Evolutionary conservation across 2,113 vertebrate genomes (phyloP).

Genomic region (Hoplias malabaricus): DNA sequence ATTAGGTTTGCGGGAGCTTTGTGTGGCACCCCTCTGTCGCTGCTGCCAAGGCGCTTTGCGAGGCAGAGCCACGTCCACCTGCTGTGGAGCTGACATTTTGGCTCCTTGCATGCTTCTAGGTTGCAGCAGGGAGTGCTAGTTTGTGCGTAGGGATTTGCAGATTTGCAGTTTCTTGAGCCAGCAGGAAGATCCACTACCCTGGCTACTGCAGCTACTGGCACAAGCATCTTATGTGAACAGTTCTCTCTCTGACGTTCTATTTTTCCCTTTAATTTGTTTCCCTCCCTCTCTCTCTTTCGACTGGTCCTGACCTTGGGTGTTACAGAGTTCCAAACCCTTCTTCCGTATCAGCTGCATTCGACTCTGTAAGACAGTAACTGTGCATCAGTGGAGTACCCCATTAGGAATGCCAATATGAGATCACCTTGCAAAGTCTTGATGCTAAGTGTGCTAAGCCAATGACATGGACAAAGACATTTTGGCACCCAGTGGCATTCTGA

Average conservation of each 20-base stretch:
- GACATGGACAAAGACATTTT: not conserved
- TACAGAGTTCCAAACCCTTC: not conserved
- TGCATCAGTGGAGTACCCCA: slow-evolving; percentile 47
- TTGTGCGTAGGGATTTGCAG: slow-evolving; percentile 41
- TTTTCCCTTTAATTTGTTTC: slow-evolving; percentile 14
- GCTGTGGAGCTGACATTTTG: slow-evolving; percentile 66
- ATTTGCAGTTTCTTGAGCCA: slow-evolving; percentile 57
- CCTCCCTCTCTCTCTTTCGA: not conserved
- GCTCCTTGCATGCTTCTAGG: slow-evolving; percentile 53
- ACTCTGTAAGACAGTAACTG: slow-evolving; percentile 47
- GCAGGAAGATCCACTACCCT: slow-evolving; percentile 16
- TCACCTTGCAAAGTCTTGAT: slow-evolving; percentile 27
- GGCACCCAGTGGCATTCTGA: slow-evolving; percentile 10
- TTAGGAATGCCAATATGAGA: slow-evolving; percentile 37
- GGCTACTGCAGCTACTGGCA: slow-evolving; percentile 56
- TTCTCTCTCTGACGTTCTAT: slow-evolving; percentile 21
- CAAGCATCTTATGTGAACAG: not conserved
- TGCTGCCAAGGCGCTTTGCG: slow-evolving; percentile 60
- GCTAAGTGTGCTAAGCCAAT: not conserved
- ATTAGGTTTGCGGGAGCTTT: slow-evolving; percentile 57
- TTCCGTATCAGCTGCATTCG: slow-evolving; percentile 25
- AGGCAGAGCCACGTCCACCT: slow-evolving; percentile 67
- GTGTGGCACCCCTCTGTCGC: slow-evolving; percentile 48
- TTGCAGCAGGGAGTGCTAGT: slow-evolving; percentile 54
- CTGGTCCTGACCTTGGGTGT: not conserved